A percentile compares a stretch with the other conserved stretches of the same genome.
Evolutionary conservation across 1,140 invertebrate genomes (phyloP).

Genomic region (Trichonephila clavipes): DNA sequence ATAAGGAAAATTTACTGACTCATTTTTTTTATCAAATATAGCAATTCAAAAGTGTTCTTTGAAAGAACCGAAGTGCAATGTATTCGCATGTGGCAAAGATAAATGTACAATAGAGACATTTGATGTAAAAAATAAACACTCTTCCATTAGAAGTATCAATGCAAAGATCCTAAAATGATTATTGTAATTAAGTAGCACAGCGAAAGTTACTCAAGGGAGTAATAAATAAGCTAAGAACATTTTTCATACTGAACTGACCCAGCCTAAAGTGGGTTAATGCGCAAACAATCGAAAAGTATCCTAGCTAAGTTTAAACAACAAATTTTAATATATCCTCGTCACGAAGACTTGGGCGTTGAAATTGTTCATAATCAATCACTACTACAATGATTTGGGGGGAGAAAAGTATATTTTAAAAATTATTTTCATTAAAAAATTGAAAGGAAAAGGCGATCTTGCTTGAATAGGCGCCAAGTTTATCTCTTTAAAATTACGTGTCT

Average conservation of each 20-base stretch:
- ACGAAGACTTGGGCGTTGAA: constrained; percentile 24
- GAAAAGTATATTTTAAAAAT: constrained; percentile 46
- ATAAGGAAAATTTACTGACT: too few relatives aligned
- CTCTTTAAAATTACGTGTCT: constrained; percentile 48
- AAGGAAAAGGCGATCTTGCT: constrained; percentile 9
- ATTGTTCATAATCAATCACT: constrained; percentile 55
- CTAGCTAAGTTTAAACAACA: constrained; percentile 23
- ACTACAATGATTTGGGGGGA: constrained; percentile 34
- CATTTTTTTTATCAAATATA: neutral
- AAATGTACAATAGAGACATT: constrained; percentile 35
- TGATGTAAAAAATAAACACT: constrained; percentile 7
- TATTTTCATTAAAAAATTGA: constrained; percentile 49
- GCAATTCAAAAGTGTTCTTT: neutral
- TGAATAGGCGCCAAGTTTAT: constrained; percentile 53
- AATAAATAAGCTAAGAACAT: constrained; percentile 39
- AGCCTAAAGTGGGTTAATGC: constrained; percentile 43
- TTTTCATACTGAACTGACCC: constrained; percentile 47
- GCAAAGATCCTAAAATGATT: constrained; percentile 49
- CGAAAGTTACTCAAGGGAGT: constrained; percentile 35
- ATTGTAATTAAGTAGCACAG: constrained; percentile 50
- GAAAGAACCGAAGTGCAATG: neutral
- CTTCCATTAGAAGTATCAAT: constrained; percentile 39
- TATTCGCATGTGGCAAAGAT: constrained; percentile 1
- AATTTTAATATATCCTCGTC: constrained; percentile 46
- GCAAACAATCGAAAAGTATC: constrained; percentile 42